These are phyloP conservation scores for Drosophila sordidula DNA, from an alignment of 2,888 invertebrate genomes.

Conservation along the genomic window DNA sequence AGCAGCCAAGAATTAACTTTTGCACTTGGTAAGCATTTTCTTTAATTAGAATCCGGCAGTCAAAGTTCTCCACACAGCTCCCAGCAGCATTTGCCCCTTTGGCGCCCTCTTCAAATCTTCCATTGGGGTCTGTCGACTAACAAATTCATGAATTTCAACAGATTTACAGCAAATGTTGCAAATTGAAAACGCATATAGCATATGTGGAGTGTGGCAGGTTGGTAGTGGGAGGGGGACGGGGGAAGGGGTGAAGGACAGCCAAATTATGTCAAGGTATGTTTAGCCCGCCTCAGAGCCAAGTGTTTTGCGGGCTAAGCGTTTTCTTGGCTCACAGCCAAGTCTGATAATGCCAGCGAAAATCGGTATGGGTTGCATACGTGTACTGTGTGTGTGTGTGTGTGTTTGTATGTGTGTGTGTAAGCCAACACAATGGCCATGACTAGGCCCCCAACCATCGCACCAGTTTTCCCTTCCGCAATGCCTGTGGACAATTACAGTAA, in stretches of 20 bases:
- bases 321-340: slow-evolving; percentile 70
- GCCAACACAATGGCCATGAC: slow-evolving; percentile 45
- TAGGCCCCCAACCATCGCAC: slow-evolving; percentile 5
- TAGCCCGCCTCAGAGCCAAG: slow-evolving; percentile 54
- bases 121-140: slow-evolving; percentile 10
- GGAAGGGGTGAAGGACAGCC: slow-evolving; percentile 24
- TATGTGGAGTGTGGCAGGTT: neutral
- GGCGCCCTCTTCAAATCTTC: slow-evolving; percentile 2
- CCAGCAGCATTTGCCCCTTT: neutral
- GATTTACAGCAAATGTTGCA: slow-evolving; percentile 65
- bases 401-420: slow-evolving; percentile 40
- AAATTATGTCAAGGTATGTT: slow-evolving; percentile 75
- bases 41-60: slow-evolving; percentile 45
- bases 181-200: slow-evolving; percentile 71
- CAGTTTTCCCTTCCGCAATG: slow-evolving; percentile 18
- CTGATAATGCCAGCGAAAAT: slow-evolving; percentile 54
- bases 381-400: neutral
- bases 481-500: slow-evolving; percentile 78
- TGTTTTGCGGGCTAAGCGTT: slow-evolving; percentile 64
- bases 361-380: slow-evolving; percentile 8
- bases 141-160: slow-evolving; percentile 68
- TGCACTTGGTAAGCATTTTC: slow-evolving; percentile 40
- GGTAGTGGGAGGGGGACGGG: neutral
- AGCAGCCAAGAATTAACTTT: slow-evolving; percentile 19
- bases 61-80: slow-evolving; percentile 28